Percentiles rank a stretch among this genome's conserved stretches.
These are phyloP conservation scores for Myiagra hebetior DNA, from an alignment of 2,113 vertebrate species.

Conservation along the genomic window DNA sequence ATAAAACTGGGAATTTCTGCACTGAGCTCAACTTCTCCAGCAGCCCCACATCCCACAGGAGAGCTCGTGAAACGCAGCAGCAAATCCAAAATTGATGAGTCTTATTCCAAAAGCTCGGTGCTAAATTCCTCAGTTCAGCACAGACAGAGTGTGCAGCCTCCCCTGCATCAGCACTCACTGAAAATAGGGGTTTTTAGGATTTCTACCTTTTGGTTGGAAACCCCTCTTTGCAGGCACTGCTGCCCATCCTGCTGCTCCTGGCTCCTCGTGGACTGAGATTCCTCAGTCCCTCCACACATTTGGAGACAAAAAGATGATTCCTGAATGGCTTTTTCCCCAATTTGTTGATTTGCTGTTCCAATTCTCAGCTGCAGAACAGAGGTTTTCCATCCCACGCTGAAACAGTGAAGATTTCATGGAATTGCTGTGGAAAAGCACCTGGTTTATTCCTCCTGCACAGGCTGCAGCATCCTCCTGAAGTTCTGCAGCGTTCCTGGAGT, in stretches of 20 bases:
- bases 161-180: background rate
- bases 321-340: background rate
- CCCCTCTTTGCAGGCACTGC: background rate
- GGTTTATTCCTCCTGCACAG: background rate
- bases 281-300: background rate
- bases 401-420: rapidly evolving
- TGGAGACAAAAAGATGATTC: background rate
- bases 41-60: background rate
- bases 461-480: background rate
- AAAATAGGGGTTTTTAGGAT: background rate
- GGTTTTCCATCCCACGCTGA: background rate
- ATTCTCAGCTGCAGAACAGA: background rate
- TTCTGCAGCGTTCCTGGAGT: background rate
- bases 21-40: background rate
- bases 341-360: rapidly evolving
- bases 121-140: background rate
- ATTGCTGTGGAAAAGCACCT: background rate
- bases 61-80: background rate
- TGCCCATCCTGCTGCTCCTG: background rate
- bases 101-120: background rate
- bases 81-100: background rate
- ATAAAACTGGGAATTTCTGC: background rate
- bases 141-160: background rate
- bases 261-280: background rate
- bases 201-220: background rate